These are phyloP conservation scores for Hemaris fuciformis DNA, from an alignment of 2,888 invertebrate genomes.

Conservation along the genomic window DNA sequence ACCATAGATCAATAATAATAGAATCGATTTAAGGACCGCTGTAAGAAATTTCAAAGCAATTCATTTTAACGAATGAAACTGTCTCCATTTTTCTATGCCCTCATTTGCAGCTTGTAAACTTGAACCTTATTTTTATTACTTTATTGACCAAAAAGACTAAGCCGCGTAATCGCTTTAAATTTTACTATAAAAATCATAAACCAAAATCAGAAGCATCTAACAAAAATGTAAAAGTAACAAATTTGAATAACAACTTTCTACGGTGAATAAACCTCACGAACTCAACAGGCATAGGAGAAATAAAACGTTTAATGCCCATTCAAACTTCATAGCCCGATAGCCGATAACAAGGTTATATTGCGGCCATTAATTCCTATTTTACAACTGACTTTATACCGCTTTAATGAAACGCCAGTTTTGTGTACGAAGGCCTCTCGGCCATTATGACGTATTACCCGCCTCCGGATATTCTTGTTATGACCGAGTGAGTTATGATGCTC, in stretches of 20 bases:
- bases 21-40: no score
- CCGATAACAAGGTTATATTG: conserved; percentile 60
- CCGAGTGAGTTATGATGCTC: not conserved
- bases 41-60: no score
- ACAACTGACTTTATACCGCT: conserved; percentile 54
- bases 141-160: not conserved
- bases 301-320: conserved; percentile 40
- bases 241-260: not conserved
- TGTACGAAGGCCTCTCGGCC: conserved; percentile 13
- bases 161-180: not conserved
- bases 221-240: not conserved
- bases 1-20: no score
- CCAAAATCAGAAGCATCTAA: not conserved
- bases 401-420: conserved; percentile 55
- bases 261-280: conserved; percentile 14
- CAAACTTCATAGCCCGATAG: conserved; percentile 38
- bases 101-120: no score
- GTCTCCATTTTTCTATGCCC: no score
- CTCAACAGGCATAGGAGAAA: conserved; percentile 35
- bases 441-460: not conserved
- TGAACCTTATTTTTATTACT: no score
- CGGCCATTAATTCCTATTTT: conserved; percentile 58
- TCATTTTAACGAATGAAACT: no score
- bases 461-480: conserved; percentile 13
- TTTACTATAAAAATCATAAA: not conserved